Percentiles rank a stretch among this genome's conserved stretches.
Conservation (phyloP, 1,140 invertebrate species). For the Nephotettix cincticeps region DNA sequence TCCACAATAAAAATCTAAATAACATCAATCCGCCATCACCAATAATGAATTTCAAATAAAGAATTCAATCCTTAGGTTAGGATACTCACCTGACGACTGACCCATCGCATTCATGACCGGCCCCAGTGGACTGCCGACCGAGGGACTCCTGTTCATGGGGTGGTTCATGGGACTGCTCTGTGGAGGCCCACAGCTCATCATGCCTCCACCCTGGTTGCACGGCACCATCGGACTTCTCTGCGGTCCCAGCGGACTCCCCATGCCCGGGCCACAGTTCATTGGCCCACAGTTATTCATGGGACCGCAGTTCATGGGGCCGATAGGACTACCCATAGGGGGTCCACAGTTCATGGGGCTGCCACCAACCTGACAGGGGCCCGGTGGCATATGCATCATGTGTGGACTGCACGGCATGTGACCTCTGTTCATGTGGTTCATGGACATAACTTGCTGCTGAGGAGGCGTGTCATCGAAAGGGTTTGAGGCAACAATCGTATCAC, state of each 20-base stretch:
- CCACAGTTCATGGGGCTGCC: conserved; percentile 56
- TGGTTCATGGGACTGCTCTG: conserved; percentile 50
- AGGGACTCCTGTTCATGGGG: conserved; percentile 40
- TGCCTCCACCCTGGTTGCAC: conserved; percentile 23
- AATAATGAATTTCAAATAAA: no score
- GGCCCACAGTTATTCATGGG: conserved; percentile 62
- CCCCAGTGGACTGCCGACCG: conserved; percentile 39
- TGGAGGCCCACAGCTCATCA: conserved; percentile 39
- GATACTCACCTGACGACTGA: conserved; percentile 23
- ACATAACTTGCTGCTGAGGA: conserved; percentile 46
- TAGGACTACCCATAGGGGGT: conserved; percentile 61
- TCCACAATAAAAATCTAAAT: no score
- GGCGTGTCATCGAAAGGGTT: conserved; percentile 96
- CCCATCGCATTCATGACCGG: conserved; percentile 36
- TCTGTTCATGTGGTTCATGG: conserved; percentile 44
- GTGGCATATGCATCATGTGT: conserved; percentile 41
- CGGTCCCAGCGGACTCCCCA: conserved; percentile 64
- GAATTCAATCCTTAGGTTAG: no score
- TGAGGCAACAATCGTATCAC: conserved; percentile 90
- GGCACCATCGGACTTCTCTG: conserved; percentile 37
- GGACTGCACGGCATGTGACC: conserved; percentile 65
- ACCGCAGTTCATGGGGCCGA: conserved; percentile 48
- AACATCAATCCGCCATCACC: no score
- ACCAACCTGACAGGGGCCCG: conserved; percentile 54
- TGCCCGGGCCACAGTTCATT: conserved; percentile 54